Evolutionary conservation across 1,140 invertebrate species (phyloP), one percentile per base, ranked within the genome.

Genomic region (Neotoxoptera formosana): DNA sequence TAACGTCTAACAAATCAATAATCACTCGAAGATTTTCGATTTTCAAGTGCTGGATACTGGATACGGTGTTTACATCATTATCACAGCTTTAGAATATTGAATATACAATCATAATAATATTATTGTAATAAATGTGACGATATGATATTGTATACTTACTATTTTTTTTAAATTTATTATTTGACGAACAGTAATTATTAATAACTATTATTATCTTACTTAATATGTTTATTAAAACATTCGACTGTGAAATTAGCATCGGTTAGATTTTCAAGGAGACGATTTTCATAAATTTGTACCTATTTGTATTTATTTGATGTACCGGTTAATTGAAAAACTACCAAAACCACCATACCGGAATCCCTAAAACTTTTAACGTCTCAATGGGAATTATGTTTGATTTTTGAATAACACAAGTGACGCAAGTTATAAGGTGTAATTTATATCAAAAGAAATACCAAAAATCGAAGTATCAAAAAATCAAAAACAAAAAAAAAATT

Each of bases 51-150:
- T 1, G 30, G 17, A 76, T 17, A n/a, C n/a, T n/a, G 17, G 1
- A 14, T n/a, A 76, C 1, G 14, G 14, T n/a, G 23, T 76, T 76
- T 76, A 76, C 14, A 9, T 20, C 11, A 76, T 76, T n/a, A 76
- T 20, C 30, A 76, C 30, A n/a, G 60, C 7, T 76, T 76, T 76
- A 7, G 60, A 67, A 67, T 67, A 67, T 67, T n/a, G 30, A 67
- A 67, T 67, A 67, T 67, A 67, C 4, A 67, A 67, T 67, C 60
- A 76, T 76, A 76, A 76, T 76, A 76, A 76, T 76, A 76, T n/a
- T n/a, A n/a, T 34, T n/a, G n/a, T n/a, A 76, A 76, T 76, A 76
- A 67, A n/a, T 76, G n/a, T 17, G 17, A n/a, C 30, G n/a, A n/a
- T 51, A n/a, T 67, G 17, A n/a, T n/a, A n/a, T n/a, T n/a, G 17